phyloP scores from a whole-genome alignment of 1,140 invertebrate genomes.

The Dufourea novaeangliae region DNA sequence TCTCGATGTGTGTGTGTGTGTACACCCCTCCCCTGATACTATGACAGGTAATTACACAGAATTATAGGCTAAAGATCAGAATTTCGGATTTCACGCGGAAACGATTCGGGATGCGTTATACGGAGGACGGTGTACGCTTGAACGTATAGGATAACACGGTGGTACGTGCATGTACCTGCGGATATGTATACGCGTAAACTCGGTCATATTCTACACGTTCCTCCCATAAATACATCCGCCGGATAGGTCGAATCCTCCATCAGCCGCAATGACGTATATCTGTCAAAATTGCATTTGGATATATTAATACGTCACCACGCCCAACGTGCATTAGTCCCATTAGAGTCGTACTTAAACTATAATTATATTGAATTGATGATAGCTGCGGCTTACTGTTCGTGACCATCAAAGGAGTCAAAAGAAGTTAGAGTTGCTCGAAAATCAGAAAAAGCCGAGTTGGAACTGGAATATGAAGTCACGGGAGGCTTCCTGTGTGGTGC shows the following conservation, averaged over 20 bases:
- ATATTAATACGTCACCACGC: slow-evolving; percentile 8
- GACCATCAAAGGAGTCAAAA: too few species aligned
- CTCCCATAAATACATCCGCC: slow-evolving; percentile 18
- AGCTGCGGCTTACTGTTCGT: not conserved
- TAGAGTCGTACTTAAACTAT: not conserved
- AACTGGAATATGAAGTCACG: too few species aligned
- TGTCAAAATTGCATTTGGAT: slow-evolving; percentile 30
- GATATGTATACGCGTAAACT: not conserved
- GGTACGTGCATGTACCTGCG: not conserved
- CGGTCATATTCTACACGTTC: slow-evolving; percentile 16
- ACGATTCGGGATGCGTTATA: not conserved
- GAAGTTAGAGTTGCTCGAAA: too few species aligned
- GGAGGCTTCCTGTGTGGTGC: too few species aligned
- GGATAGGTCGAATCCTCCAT: slow-evolving; percentile 27
- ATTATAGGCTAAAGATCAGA: slow-evolving; percentile 11
- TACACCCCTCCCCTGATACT: too few species aligned
- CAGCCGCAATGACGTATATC: slow-evolving; percentile 19
- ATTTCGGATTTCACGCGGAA: not conserved
- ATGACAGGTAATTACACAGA: slow-evolving; percentile 5
- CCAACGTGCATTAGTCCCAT: not conserved
- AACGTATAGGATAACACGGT: not conserved
- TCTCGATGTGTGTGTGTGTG: not conserved
- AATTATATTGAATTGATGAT: not conserved
- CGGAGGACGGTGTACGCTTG: not conserved
- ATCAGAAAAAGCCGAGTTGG: too few species aligned